A percentile compares a stretch with the other conserved stretches of the same genome.
phyloP scores from a whole-genome alignment of 2,888 invertebrate species.

The Nesidiocoris tenuis region DNA sequence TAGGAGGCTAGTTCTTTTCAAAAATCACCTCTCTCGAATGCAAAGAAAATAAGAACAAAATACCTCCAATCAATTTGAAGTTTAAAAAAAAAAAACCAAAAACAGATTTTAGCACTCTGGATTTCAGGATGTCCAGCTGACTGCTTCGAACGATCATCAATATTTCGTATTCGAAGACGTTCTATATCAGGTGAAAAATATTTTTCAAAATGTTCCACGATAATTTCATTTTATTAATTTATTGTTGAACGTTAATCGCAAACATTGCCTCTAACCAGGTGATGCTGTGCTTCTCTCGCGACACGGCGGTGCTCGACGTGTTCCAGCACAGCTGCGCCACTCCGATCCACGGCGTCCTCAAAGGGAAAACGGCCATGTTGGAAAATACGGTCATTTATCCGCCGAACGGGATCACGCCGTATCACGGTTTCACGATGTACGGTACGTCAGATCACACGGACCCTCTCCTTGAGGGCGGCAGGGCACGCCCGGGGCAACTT shows the following conservation, averaged over 20 bases:
- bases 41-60: too few species aligned
- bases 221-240: not conserved
- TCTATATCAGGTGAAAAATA: constrained; percentile 72
- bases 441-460: too few species aligned
- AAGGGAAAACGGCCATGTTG: constrained; percentile 67
- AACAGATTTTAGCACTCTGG: too few species aligned
- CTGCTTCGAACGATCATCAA: constrained; percentile 95
- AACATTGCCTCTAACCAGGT: constrained; percentile 57
- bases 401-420: constrained; percentile 92
- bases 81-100: too few species aligned
- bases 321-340: constrained; percentile 61
- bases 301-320: constrained; percentile 73
- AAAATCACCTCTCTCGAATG: too few species aligned
- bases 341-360: constrained; percentile 72
- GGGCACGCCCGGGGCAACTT: too few species aligned
- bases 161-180: constrained; percentile 97
- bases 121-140: constrained; percentile 81
- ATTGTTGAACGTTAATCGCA: not conserved
- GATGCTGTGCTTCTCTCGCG: constrained; percentile 88
- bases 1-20: too few species aligned
- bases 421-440: constrained; percentile 97
- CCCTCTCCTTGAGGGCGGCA: too few species aligned
- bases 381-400: constrained; percentile 79
- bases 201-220: not conserved
- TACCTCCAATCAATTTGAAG: too few species aligned